Evolutionary conservation across 1,140 invertebrate genomes (phyloP).

Genomic region (Microplitis mediator): DNA sequence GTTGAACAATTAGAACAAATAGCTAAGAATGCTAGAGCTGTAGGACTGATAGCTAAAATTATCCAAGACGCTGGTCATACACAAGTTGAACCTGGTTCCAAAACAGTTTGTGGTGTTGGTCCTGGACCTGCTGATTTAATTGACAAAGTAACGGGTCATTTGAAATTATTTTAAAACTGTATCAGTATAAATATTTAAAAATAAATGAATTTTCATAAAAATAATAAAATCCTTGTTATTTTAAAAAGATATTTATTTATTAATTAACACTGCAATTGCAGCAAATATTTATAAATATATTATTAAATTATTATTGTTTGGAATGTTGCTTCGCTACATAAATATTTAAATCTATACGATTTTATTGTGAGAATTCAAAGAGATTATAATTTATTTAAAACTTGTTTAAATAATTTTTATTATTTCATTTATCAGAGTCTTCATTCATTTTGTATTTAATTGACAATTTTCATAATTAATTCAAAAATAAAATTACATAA

Average conservation of each 20-base stretch:
- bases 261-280: slow-evolving; percentile 20
- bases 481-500: background rate
- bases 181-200: background rate
- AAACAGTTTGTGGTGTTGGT: slow-evolving; percentile 90
- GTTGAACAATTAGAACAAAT: slow-evolving; percentile 72
- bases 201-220: background rate
- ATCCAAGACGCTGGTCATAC: slow-evolving; percentile 90
- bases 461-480: background rate
- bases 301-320: slow-evolving; percentile 25
- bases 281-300: slow-evolving; percentile 31
- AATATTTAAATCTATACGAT: background rate
- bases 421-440: slow-evolving; percentile 3
- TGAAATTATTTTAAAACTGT: slow-evolving; percentile 76
- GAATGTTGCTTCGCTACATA: slow-evolving; percentile 4
- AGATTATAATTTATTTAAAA: too few species aligned
- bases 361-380: background rate
- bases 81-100: slow-evolving; percentile 83
- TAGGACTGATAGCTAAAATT: slow-evolving; percentile 74
- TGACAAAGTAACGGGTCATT: slow-evolving; percentile 84
- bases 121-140: slow-evolving; percentile 77
- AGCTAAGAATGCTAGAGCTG: slow-evolving; percentile 69
- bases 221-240: background rate
- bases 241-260: background rate
- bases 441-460: slow-evolving; percentile 1
- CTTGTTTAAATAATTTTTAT: background rate